Base-by-base conservation (phyloP, 2,888 invertebrate species). In the Sepiola atlantica region DNA sequence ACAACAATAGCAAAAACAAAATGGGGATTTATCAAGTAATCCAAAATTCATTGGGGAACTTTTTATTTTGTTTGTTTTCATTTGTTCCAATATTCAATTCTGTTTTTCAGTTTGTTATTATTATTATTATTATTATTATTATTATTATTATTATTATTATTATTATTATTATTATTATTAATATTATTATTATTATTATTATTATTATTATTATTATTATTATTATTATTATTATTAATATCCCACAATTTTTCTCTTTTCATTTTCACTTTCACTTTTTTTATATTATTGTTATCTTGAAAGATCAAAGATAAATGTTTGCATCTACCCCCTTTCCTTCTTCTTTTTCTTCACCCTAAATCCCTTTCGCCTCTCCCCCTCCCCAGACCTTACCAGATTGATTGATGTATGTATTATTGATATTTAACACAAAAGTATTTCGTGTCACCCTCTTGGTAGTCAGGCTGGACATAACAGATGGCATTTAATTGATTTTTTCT, bases 371-470 rank as follows among this genome's bases (percentile, higher is more conserved):
- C 20, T 21, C 20, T n/a, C 2, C 77, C n/a, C 10, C 77, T 12
- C 77, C 77, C 77, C 2, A 0, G 0, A n/a, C n/a, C 77, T 8
- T 45, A 2, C 3, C n/a, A n/a, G n/a, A 77, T 77, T 77, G 77
- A 77, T 77, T 77, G 77, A 77, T 77, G 77, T 77, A 77, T 77
- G n/a, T 77, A 77, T 77, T 77, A 77, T 77, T 77, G 77, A 77
- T 77, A 77, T 77, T 77, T 77, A 77, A 77, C 77, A 77, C 77
- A 77, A 77, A 77, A 77, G 77, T n/a, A 77, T 77, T 77, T 77
- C 32, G 77, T 77, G 77, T 77, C 77, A 77, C 77, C 77, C n/a
- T 14, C 77, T 77, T 77, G 77, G 77, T 77, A 20, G 77, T 77
- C 4, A n/a, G n/a, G 77, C n/a, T 77, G 77, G 77, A 77, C 77